These are phyloP conservation scores for Podocnemis expansa DNA, from an alignment of 2,113 vertebrate species.

Conservation along the genomic window DNA sequence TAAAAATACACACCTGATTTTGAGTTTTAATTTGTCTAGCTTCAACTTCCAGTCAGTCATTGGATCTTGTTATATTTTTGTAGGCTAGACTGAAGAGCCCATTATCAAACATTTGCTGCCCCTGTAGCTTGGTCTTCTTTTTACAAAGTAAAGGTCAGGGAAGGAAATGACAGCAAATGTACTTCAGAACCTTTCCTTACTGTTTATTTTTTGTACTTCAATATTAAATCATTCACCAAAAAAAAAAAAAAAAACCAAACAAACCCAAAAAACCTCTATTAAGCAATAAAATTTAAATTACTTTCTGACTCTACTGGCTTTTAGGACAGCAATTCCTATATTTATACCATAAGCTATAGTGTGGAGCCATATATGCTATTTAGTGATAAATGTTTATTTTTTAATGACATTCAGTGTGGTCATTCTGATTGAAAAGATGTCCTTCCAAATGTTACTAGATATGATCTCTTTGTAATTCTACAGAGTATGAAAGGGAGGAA, in stretches of 20 bases:
- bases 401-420: neutral
- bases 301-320: neutral
- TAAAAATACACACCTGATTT: neutral
- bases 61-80: neutral
- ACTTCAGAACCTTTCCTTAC: fast-evolving
- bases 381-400: neutral
- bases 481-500: neutral
- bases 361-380: neutral
- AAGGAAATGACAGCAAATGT: neutral
- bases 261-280: neutral
- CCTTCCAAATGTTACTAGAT: neutral
- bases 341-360: neutral
- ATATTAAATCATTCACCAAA: neutral
- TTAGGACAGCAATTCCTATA: neutral
- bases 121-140: neutral
- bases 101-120: neutral
- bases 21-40: neutral
- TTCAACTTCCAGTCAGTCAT: neutral
- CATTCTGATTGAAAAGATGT: neutral
- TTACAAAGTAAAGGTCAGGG: neutral
- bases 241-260: neutral
- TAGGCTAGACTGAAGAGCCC: neutral
- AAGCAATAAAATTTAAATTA: neutral
- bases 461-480: neutral
- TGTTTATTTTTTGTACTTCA: neutral